phyloP scores from a whole-genome alignment of 2,888 invertebrate genomes.

The Subacronicta megacephala region DNA sequence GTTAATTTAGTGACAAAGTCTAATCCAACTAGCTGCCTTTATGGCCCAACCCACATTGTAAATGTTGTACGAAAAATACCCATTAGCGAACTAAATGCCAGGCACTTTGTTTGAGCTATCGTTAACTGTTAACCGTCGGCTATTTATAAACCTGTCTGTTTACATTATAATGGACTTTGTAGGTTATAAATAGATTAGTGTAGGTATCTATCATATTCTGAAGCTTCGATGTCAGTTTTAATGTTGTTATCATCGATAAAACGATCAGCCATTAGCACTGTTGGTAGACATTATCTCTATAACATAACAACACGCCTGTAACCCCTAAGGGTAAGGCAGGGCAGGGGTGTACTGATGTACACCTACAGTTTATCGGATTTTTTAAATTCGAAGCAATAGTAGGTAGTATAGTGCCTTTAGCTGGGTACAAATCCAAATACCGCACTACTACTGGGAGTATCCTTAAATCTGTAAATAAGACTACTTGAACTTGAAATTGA shows the following conservation, averaged over 20 bases:
- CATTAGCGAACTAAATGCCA: slow-evolving; percentile 68
- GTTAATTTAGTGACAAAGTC: no score
- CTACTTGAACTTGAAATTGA: no score
- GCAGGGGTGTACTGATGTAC: no score
- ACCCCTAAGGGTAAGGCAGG: no score
- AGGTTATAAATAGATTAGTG: slow-evolving; percentile 34
- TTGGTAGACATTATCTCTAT: not conserved
- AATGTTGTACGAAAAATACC: slow-evolving; percentile 70
- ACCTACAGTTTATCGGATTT: no score
- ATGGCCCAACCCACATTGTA: slow-evolving; percentile 43
- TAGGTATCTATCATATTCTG: slow-evolving; percentile 11
- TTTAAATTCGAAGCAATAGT: no score
- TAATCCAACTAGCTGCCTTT: slow-evolving; percentile 15
- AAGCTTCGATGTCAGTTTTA: slow-evolving; percentile 30
- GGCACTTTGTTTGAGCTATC: slow-evolving; percentile 73
- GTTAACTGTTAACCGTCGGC: slow-evolving; percentile 67
- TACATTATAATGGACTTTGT: slow-evolving; percentile 51
- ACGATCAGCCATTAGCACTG: slow-evolving; percentile 14
- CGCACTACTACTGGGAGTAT: no score
- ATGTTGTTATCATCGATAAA: slow-evolving; percentile 39
- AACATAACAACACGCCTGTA: no score
- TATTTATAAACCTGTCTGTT: slow-evolving; percentile 63
- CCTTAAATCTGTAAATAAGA: no score
- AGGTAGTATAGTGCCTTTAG: no score
- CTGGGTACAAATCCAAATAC: no score